Evolutionary conservation across 2,888 invertebrate species (phyloP).

Genomic region (Dryadula phaetusa): DNA sequence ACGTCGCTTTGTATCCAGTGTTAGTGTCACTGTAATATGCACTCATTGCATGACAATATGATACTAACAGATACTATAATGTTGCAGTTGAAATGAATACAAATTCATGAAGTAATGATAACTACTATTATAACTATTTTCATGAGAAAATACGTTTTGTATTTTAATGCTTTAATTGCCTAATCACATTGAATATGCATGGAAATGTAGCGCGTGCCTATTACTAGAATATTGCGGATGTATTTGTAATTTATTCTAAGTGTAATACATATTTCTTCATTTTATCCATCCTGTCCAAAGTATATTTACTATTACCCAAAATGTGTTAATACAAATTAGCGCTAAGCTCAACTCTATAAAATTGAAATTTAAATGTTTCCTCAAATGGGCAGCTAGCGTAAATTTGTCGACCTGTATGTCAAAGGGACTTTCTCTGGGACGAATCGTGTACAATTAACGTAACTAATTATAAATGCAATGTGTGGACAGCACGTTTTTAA

Average conservation of each 20-base stretch:
- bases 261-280: constrained; percentile 26
- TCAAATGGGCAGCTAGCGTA: constrained; percentile 45
- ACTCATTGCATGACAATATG: constrained; percentile 27
- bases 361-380: constrained; percentile 46
- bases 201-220: constrained; percentile 29
- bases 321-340: constrained; percentile 36
- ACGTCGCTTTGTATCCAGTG: constrained; percentile 32
- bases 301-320: constrained; percentile 36
- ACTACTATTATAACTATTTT: not conserved
- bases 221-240: constrained; percentile 1
- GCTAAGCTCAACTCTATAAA: constrained; percentile 35
- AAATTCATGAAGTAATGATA: not conserved
- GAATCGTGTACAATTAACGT: constrained; percentile 65
- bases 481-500: constrained; percentile 55
- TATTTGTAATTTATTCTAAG: constrained; percentile 7
- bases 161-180: constrained; percentile 2
- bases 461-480: constrained; percentile 69
- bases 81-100: not conserved
- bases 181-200: not conserved
- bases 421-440: constrained; percentile 72
- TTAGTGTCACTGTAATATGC: constrained; percentile 30
- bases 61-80: constrained; percentile 25
- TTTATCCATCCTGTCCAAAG: constrained; percentile 38
- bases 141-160: not conserved
- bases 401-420: constrained; percentile 52